Conservation (phyloP, 2,113 vertebrate species). For the Otus sunia region DNA sequence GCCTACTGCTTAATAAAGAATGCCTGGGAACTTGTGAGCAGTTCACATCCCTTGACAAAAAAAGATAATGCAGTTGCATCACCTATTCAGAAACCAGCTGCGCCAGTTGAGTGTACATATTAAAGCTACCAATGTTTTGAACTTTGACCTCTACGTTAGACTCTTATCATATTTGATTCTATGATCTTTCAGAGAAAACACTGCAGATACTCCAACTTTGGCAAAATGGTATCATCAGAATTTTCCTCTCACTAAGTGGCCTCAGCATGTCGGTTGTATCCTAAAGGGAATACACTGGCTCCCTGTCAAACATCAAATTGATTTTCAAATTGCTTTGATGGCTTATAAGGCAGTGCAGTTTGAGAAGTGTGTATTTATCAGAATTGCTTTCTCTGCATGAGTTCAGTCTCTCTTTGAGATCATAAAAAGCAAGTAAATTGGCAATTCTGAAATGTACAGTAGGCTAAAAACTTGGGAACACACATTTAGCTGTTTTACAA, state of each 20-base stretch:
- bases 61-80: not conserved
- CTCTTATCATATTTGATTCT: not conserved
- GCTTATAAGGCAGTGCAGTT: constrained; percentile 49
- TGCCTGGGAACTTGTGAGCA: not conserved
- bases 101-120: not conserved
- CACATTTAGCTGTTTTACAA: not conserved
- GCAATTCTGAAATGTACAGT: not conserved
- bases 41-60: not conserved
- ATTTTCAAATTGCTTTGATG: constrained; percentile 77
- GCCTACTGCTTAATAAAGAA: not conserved
- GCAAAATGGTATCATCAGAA: constrained; percentile 40
- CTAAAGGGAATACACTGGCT: constrained; percentile 51
- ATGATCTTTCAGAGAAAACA: not conserved
- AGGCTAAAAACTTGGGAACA: not conserved
- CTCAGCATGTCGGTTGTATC: constrained; percentile 59
- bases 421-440: constrained; percentile 28
- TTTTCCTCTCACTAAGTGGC: constrained; percentile 67
- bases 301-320: constrained; percentile 74
- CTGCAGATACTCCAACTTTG: not conserved
- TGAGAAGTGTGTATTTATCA: constrained; percentile 60
- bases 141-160: constrained; percentile 26
- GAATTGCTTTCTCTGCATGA: constrained; percentile 38
- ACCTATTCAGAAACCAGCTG: not conserved
- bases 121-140: not conserved
- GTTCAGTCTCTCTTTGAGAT: not conserved